Evolutionary conservation across 1,140 invertebrate genomes (phyloP).

Genomic region (Drosophila grimshawi): DNA sequence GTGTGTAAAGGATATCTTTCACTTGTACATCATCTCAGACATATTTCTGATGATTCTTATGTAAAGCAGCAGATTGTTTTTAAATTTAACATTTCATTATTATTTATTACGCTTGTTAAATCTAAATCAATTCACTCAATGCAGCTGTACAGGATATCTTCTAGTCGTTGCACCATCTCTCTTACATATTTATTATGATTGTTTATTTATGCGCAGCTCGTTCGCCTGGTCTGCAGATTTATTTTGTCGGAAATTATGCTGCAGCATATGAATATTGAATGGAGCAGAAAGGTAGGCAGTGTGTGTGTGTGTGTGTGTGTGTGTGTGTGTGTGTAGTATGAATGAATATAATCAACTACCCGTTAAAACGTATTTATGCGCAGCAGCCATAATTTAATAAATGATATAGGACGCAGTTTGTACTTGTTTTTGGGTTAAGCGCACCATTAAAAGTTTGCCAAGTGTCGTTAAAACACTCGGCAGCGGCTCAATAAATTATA

Average conservation of each 20-base stretch:
- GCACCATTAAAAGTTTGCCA: slow-evolving; percentile 12
- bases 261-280: slow-evolving; percentile 59
- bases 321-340: not conserved
- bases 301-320: not conserved
- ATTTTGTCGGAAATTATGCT: slow-evolving; percentile 48
- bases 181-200: not conserved
- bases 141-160: not conserved
- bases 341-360: not conserved
- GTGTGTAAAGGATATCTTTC: too few species aligned
- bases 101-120: not conserved
- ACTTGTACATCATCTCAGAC: too few species aligned
- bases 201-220: slow-evolving; percentile 49
- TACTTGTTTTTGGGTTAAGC: not conserved
- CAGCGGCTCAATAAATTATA: slow-evolving; percentile 8
- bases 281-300: not conserved
- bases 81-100: not conserved
- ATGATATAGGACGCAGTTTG: not conserved
- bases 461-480: slow-evolving; percentile 17
- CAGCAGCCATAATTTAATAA: slow-evolving; percentile 2
- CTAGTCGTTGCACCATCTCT: not conserved
- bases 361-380: slow-evolving; percentile 6
- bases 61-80: too few species aligned
- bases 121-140: not conserved
- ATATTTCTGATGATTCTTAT: too few species aligned
- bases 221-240: slow-evolving; percentile 25